Conservation (phyloP, 2,888 invertebrate species). For the Chalcosyrphus nemorum region DNA sequence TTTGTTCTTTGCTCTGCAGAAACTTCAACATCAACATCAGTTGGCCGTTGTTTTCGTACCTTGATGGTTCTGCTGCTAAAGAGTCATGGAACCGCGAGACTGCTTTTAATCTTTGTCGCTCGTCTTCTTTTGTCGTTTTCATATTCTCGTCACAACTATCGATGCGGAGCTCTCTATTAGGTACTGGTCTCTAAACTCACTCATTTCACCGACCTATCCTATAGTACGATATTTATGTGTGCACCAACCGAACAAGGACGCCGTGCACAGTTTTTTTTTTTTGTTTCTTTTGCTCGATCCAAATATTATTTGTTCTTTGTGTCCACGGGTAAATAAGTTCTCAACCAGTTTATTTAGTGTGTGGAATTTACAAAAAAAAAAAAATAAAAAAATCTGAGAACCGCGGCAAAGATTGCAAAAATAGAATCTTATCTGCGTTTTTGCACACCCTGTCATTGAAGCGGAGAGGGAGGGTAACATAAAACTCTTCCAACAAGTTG, state of each 20-base stretch:
- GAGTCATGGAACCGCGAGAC: conserved; percentile 14
- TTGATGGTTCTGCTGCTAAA: conserved; percentile 46
- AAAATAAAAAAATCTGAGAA: conserved; percentile 15
- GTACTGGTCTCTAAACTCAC: conserved; percentile 43
- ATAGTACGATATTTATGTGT: conserved; percentile 12
- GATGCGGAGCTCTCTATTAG: conserved; percentile 17
- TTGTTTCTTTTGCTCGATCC: conserved; percentile 1
- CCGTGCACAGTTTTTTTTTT: neutral
- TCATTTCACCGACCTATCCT: conserved; percentile 31
- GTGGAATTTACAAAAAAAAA: conserved; percentile 46
- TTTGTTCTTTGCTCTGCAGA: conserved; percentile 64
- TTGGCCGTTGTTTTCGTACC: conserved; percentile 56
- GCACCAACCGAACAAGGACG: conserved; percentile 43
- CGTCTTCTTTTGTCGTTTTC: neutral
- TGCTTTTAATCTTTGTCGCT: neutral
- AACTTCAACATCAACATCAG: conserved; percentile 59
- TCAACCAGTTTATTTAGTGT: conserved; percentile 36
- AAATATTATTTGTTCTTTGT: conserved; percentile 51
- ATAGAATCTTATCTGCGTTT: conserved; percentile 65
- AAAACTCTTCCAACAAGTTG: conserved; percentile 48
- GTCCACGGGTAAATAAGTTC: conserved; percentile 45
- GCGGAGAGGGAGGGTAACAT: neutral
- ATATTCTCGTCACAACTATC: neutral
- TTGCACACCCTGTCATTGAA: conserved; percentile 42
- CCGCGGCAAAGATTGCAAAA: conserved; percentile 53